Evolutionary conservation across 2,113 vertebrate genomes (phyloP).

Genomic region (Gallinago media): DNA sequence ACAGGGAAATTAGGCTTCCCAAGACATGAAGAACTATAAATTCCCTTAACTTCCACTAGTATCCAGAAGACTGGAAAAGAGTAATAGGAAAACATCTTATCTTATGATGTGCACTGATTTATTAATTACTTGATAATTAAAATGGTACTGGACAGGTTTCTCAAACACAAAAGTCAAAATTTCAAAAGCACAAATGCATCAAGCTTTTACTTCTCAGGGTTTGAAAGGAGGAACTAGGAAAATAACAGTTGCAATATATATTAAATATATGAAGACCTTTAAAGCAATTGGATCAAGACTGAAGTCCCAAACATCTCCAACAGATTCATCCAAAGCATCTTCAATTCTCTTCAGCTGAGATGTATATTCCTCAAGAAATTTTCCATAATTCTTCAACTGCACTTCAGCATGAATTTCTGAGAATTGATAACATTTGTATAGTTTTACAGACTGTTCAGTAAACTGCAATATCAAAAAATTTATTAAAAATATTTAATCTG

Average conservation of each 20-base stretch:
- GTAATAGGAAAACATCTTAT: background rate
- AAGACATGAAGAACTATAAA: background rate
- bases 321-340: conserved; percentile 93
- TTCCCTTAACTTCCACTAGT: background rate
- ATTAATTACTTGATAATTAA: background rate
- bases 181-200: background rate
- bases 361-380: conserved; percentile 94
- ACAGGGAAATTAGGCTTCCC: background rate
- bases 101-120: background rate
- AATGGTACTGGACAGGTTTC: background rate
- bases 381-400: conserved; percentile 95
- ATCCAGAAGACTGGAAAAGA: background rate
- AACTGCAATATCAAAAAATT: background rate
- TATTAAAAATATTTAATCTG: background rate
- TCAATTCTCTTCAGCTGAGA: conserved; percentile 94
- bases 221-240: background rate
- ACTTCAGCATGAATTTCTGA: conserved; percentile 98
- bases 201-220: background rate
- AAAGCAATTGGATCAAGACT: conserved; percentile 95
- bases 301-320: conserved; percentile 99
- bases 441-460: background rate
- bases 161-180: background rate
- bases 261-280: conserved; percentile 79
- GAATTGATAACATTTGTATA: conserved; percentile 26
- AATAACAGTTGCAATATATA: background rate